These are phyloP conservation scores for Agonopterix heracliana DNA, from an alignment of 2,888 invertebrate species.

Conservation along the genomic window DNA sequence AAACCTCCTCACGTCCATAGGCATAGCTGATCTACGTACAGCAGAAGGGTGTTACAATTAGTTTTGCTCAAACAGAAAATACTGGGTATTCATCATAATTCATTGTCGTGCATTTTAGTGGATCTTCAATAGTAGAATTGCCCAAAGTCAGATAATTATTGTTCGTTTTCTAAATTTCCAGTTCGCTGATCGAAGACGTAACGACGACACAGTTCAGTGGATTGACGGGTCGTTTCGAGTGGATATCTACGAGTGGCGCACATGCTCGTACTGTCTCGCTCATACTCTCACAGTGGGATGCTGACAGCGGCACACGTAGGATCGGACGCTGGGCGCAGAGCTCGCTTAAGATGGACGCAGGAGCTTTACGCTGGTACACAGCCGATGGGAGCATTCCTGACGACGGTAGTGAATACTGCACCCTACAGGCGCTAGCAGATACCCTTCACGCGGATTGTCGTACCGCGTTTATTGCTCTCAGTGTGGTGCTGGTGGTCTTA, in stretches of 20 bases:
- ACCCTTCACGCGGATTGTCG: slow-evolving; percentile 83
- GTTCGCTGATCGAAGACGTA: slow-evolving; percentile 34
- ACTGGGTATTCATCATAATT: no score
- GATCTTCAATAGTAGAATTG: no score
- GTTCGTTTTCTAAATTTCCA: slow-evolving; percentile 15
- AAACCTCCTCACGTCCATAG: neutral
- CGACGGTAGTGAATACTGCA: slow-evolving; percentile 82
- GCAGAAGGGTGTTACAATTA: no score
- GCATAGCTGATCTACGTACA: no score
- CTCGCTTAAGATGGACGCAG: slow-evolving; percentile 81
- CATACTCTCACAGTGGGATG: slow-evolving; percentile 78
- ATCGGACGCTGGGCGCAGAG: slow-evolving; percentile 76
- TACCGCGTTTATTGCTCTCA: slow-evolving; percentile 76
- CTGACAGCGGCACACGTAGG: slow-evolving; percentile 64
- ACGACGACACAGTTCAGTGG: slow-evolving; percentile 32
- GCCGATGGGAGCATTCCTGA: slow-evolving; percentile 76
- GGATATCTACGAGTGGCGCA: slow-evolving; percentile 38
- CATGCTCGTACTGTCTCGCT: slow-evolving; percentile 22
- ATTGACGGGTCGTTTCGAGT: slow-evolving; percentile 47
- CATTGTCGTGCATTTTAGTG: no score
- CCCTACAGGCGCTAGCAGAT: slow-evolving; percentile 80
- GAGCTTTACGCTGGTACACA: slow-evolving; percentile 80
- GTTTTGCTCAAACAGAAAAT: no score
- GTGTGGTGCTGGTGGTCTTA: slow-evolving; percentile 28
- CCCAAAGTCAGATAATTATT: no score